Conservation (phyloP, 2,888 invertebrate species). For the Macrosiphum euphorbiae region DNA sequence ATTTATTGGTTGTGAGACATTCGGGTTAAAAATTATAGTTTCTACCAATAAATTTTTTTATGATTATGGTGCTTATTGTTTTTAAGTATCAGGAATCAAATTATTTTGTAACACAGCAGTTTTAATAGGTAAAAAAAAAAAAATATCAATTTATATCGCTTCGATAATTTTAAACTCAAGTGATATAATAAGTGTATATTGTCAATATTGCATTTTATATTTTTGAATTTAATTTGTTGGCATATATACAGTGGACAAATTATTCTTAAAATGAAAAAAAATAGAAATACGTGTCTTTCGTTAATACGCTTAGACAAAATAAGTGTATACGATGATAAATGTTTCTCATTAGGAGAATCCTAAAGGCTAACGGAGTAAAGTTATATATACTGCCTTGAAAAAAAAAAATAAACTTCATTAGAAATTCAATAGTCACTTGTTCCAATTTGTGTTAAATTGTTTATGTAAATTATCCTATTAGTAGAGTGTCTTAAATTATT, state of each 20-base stretch:
- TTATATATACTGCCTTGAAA: neutral
- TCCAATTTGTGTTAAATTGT: slow-evolving; percentile 56
- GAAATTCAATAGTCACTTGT: slow-evolving; percentile 46
- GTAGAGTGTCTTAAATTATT: slow-evolving; percentile 22
- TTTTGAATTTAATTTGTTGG: neutral
- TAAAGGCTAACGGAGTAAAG: neutral
- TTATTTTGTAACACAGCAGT: neutral
- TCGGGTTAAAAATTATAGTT: neutral
- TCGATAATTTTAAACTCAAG: neutral
- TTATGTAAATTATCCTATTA: slow-evolving; percentile 51
- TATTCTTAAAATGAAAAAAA: neutral
- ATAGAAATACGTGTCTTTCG: neutral
- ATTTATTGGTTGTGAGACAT: neutral
- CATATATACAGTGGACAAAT: neutral
- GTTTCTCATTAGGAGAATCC: slow-evolving; percentile 14
- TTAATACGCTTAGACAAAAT: slow-evolving; percentile 21
- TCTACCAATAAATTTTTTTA: neutral
- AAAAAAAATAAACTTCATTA: slow-evolving; percentile 41
- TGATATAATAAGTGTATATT: neutral
- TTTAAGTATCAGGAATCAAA: neutral
- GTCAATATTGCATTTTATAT: neutral
- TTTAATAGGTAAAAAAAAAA: neutral
- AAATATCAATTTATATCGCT: neutral
- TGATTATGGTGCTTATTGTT: neutral
- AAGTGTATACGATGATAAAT: slow-evolving; percentile 29